Evolutionary conservation across 2,888 invertebrate genomes (phyloP).

Genomic region (Acronicta psi): DNA sequence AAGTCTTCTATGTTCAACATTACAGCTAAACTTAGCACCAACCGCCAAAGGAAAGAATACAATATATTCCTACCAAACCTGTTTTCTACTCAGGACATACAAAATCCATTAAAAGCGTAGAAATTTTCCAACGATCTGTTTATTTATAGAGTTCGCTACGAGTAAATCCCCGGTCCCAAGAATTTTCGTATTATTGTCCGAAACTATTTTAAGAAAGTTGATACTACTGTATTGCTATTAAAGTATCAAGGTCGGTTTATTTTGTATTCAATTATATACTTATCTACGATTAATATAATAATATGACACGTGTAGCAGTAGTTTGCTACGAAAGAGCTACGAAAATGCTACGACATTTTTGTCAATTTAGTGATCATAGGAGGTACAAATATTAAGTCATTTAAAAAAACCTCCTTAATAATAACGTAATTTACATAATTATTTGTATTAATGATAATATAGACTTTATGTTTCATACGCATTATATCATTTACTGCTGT

Average conservation of each 20-base stretch:
- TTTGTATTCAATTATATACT: too few relatives aligned
- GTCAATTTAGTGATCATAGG: too few relatives aligned
- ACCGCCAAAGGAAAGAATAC: constrained; percentile 17
- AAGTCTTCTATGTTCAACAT: constrained; percentile 8
- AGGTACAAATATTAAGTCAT: too few relatives aligned
- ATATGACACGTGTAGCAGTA: too few relatives aligned
- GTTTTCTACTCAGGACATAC: constrained; percentile 2
- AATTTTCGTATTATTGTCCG: too few relatives aligned
- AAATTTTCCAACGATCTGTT: neutral
- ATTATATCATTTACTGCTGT: constrained; percentile 55
- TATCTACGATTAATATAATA: too few relatives aligned
- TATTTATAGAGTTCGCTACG: neutral
- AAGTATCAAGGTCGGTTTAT: neutral
- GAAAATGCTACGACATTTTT: constrained; percentile 7
- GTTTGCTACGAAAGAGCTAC: constrained; percentile 15
- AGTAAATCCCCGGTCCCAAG: neutral
- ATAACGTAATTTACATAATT: too few relatives aligned
- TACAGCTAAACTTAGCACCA: constrained; percentile 4
- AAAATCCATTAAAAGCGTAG: neutral
- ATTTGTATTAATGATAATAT: too few relatives aligned
- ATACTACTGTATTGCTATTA: neutral
- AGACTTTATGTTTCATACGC: too few relatives aligned
- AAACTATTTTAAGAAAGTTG: neutral
- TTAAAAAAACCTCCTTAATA: too few relatives aligned
- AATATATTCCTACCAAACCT: constrained; percentile 1